phyloP scores from a whole-genome alignment of 1,140 invertebrate species.

The Aleiodes sp. region DNA sequence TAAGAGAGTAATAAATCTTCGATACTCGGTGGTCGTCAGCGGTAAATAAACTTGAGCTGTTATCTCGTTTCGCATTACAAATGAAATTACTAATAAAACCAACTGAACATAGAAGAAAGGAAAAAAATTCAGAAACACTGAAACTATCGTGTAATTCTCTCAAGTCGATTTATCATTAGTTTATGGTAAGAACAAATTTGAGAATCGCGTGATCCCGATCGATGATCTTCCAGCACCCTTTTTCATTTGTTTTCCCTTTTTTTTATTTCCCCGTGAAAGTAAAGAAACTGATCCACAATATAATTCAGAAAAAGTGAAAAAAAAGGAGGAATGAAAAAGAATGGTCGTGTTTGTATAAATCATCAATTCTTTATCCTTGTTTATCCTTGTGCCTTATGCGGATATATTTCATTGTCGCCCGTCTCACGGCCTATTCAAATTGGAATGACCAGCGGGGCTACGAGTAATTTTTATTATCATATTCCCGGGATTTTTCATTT shows the following conservation, averaged over 20 bases:
- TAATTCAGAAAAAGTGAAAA: constrained; percentile 2
- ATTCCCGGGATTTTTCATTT: constrained; percentile 20
- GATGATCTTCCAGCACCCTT: neutral
- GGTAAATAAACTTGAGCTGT: constrained; percentile 45
- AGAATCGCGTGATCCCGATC: constrained; percentile 22
- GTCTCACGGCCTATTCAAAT: constrained; percentile 23
- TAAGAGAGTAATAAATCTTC: constrained; percentile 49
- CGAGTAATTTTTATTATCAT: constrained; percentile 18
- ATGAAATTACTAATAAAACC: neutral
- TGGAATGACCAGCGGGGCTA: constrained; percentile 15
- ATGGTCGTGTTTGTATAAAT: constrained; percentile 22
- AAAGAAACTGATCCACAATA: neutral
- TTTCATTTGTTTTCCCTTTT: neutral
- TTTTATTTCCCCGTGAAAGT: too few species aligned
- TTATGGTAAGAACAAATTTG: constrained; percentile 11
- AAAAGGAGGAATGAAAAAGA: neutral
- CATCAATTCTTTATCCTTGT: constrained; percentile 24
- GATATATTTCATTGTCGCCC: constrained; percentile 29
- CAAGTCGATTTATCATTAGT: constrained; percentile 1
- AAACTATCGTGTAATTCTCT: neutral
- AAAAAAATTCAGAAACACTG: neutral
- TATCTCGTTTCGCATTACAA: constrained; percentile 45
- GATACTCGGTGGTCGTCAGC: constrained; percentile 47
- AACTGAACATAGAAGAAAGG: neutral
- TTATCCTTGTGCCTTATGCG: neutral